Percentiles rank a stretch among this genome's conserved stretches.
phyloP scores from a whole-genome alignment of 2,113 vertebrate species.

The Morone chrysops region DNA sequence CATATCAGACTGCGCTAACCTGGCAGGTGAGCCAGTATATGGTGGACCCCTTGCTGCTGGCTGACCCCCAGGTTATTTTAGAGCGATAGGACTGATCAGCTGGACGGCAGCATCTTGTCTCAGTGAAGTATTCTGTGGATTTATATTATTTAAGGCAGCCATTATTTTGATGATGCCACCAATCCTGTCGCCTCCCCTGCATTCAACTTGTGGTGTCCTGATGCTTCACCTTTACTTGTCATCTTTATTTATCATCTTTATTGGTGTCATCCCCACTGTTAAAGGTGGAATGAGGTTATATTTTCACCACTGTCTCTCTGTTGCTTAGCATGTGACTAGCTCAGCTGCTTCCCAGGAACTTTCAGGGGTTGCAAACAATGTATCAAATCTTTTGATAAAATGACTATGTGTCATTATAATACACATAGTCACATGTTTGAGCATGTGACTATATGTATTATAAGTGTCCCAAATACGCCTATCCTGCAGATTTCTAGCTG shows the following conservation, averaged over 20 bases:
- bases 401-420: no score
- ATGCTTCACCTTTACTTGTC: background rate
- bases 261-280: background rate
- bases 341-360: background rate
- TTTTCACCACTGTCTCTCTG: background rate
- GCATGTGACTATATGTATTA: no score
- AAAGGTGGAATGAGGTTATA: background rate
- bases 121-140: background rate
- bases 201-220: background rate
- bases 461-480: no score
- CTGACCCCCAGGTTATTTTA: slow-evolving; percentile 26
- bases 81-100: background rate
- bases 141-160: background rate
- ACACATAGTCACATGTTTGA: no score
- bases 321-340: background rate
- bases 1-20: background rate
- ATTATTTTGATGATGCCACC: background rate
- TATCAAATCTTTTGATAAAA: no score
- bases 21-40: slow-evolving; percentile 10
- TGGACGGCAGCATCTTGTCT: background rate
- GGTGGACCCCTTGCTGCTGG: background rate
- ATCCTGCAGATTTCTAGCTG: background rate
- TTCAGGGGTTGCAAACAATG: background rate
- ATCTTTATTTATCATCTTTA: background rate
- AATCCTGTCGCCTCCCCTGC: background rate